Conservation (phyloP, 1,140 invertebrate genomes). For the Cephus cinctus region DNA sequence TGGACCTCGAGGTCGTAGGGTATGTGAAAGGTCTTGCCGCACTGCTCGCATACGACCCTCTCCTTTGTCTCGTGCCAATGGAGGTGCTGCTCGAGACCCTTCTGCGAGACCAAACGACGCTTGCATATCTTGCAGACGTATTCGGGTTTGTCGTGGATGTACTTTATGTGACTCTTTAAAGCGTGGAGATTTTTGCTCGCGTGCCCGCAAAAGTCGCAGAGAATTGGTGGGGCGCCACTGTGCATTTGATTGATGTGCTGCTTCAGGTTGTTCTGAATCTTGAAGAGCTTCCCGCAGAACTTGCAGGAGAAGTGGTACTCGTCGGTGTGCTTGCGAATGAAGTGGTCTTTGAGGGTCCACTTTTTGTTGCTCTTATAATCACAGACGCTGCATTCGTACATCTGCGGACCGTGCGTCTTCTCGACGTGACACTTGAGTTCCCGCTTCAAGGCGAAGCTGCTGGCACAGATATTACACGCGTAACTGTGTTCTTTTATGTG, state of each 20-base stretch:
- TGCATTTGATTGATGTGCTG: conserved; percentile 52
- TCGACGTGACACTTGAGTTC: conserved; percentile 25
- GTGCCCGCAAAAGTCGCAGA: conserved; percentile 73
- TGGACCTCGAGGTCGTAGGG: neutral
- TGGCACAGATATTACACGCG: conserved; percentile 28
- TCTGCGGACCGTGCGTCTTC: conserved; percentile 21
- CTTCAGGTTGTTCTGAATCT: conserved; percentile 4
- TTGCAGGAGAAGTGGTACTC: conserved; percentile 1
- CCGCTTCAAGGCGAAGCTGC: conserved; percentile 25
- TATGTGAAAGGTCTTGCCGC: conserved; percentile 34
- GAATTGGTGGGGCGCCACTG: conserved; percentile 74
- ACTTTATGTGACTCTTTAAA: conserved; percentile 52
- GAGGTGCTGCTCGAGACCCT: neutral
- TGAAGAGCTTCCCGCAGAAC: conserved; percentile 2
- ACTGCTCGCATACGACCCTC: conserved; percentile 61
- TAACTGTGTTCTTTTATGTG: conserved; percentile 9
- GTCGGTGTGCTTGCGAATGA: conserved; percentile 21
- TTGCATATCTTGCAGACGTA: conserved; percentile 4
- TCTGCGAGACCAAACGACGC: neutral
- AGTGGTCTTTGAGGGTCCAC: conserved; percentile 56
- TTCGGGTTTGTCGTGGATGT: conserved; percentile 7
- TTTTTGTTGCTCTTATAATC: conserved; percentile 45
- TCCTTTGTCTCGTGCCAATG: conserved; percentile 32
- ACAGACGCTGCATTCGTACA: conserved; percentile 9
- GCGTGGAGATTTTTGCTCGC: conserved; percentile 61